Evolutionary conservation across 2,113 vertebrate species (phyloP).

Genomic region (Paracanthobrama guichenoti): DNA sequence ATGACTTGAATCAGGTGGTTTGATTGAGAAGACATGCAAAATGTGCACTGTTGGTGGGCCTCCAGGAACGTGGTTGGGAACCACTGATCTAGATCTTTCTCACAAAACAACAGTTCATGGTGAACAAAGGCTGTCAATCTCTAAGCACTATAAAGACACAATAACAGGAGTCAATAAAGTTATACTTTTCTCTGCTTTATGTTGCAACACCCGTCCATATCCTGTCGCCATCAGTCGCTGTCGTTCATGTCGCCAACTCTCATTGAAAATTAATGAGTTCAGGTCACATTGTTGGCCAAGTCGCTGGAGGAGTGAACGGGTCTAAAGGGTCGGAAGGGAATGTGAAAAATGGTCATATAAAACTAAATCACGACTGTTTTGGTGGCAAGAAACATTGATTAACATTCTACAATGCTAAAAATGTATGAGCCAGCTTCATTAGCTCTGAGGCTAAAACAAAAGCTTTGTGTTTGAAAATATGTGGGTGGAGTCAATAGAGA

Average conservation of each 20-base stretch:
- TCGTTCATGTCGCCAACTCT: constrained; percentile 1
- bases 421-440: neutral
- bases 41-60: too few species aligned
- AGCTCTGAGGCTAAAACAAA: constrained; percentile 19
- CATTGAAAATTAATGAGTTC: neutral
- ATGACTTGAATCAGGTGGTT: too few species aligned
- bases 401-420: neutral
- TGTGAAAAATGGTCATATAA: neutral
- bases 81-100: too few species aligned
- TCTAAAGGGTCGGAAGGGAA: neutral
- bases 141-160: neutral
- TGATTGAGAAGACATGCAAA: too few species aligned
- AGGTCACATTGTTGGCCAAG: neutral
- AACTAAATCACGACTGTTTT: neutral
- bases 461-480: constrained; percentile 3
- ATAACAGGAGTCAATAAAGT: neutral
- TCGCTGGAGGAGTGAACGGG: neutral
- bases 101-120: neutral
- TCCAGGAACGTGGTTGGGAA: too few species aligned
- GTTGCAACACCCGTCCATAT: neutral
- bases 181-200: neutral
- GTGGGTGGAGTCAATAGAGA: constrained; percentile 22
- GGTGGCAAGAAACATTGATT: neutral
- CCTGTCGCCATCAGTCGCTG: neutral
- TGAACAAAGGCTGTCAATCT: neutral